Evolutionary conservation across 2,113 vertebrate species (phyloP).

Genomic region (Phyllopteryx taeniolatus): DNA sequence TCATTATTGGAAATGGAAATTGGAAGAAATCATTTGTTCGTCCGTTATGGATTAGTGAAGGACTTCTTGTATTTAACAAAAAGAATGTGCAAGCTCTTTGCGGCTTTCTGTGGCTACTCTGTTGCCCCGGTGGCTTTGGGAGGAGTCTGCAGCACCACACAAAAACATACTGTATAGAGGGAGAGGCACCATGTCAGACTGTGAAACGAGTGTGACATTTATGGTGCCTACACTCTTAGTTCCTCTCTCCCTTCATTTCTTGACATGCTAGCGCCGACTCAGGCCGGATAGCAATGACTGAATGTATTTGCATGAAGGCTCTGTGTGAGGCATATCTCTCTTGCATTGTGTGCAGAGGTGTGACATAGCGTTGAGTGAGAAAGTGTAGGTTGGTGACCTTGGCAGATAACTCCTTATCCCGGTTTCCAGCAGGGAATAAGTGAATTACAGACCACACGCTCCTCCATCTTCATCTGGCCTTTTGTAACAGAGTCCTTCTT

Average conservation of each 20-base stretch:
- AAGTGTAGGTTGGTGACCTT: slow-evolving; percentile 52
- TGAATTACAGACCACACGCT: slow-evolving; percentile 9
- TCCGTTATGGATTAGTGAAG: slow-evolving; percentile 25
- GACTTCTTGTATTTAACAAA: slow-evolving; percentile 15
- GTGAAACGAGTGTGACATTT: slow-evolving; percentile 31
- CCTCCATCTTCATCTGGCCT: slow-evolving; percentile 21
- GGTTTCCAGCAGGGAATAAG: background rate
- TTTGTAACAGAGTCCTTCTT: background rate
- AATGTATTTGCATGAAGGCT: slow-evolving; percentile 53
- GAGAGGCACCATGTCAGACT: slow-evolving; percentile 10
- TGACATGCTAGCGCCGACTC: slow-evolving; percentile 30
- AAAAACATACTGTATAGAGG: slow-evolving; percentile 26
- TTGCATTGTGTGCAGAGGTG: slow-evolving; percentile 41
- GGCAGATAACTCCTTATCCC: slow-evolving; percentile 8
- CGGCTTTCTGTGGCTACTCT: background rate
- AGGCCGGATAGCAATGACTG: slow-evolving; percentile 23
- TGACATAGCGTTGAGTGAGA: slow-evolving; percentile 44
- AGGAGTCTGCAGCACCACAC: background rate
- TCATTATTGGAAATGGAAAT: slow-evolving; percentile 29
- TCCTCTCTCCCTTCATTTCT: slow-evolving; percentile 38
- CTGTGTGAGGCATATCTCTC: slow-evolving; percentile 44
- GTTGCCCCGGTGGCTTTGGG: background rate
- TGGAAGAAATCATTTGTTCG: slow-evolving; percentile 21
- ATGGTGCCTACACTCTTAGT: slow-evolving; percentile 26
- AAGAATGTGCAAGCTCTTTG: too few relatives aligned